These are phyloP conservation scores for Chromobotia macracanthus DNA, from an alignment of 2,797 vertebrate genomes.

Conservation along the genomic window DNA sequence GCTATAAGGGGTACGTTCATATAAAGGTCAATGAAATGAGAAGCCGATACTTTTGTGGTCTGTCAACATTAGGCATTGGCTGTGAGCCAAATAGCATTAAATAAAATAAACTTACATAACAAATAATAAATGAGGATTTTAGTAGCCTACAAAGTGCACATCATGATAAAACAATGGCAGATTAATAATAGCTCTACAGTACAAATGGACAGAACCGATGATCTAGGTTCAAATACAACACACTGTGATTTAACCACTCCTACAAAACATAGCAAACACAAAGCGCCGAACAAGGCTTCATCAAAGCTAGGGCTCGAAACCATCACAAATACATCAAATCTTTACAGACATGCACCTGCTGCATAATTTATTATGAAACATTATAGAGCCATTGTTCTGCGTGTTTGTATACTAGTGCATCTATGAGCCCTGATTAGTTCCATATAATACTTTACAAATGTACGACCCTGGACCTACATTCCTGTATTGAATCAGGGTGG, in stretches of 20 bases:
- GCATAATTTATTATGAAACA: conserved; percentile 18
- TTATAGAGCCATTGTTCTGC: background rate
- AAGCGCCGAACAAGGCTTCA: conserved; percentile 16
- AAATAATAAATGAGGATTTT: background rate
- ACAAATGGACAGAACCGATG: background rate
- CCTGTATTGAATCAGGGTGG: conserved; percentile 25
- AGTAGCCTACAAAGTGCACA: background rate
- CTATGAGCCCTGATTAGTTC: conserved; percentile 37
- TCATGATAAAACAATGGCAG: background rate
- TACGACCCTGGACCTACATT: conserved; percentile 47
- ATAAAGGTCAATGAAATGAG: conserved; percentile 15
- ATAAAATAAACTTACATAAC: background rate
- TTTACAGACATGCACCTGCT: conserved; percentile 54
- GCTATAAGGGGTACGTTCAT: background rate
- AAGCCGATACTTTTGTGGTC: background rate
- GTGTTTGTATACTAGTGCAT: conserved; percentile 16
- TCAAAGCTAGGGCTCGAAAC: background rate
- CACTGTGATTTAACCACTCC: conserved; percentile 4
- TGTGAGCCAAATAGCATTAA: background rate
- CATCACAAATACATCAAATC: conserved; percentile 38
- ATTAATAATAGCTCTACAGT: background rate
- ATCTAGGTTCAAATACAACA: background rate
- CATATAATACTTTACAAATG: conserved; percentile 50
- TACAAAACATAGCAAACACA: conserved; percentile 30
- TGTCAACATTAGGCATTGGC: background rate